Base-by-base conservation (phyloP, 2,888 invertebrate species). In the Nemurella pictetii region DNA sequence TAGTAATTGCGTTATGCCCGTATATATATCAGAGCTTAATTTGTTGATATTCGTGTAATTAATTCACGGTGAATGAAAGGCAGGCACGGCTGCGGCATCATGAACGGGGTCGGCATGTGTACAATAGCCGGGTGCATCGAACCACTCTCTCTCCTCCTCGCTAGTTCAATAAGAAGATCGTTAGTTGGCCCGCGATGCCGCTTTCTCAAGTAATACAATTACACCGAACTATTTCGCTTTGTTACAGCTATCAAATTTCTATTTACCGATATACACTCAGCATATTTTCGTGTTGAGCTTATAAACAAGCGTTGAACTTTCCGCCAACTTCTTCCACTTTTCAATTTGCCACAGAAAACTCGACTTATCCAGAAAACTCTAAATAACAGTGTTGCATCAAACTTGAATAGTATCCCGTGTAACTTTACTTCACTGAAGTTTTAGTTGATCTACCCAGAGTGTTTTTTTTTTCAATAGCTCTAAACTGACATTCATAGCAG, bases 31-130 rank as follows among this genome's bases (percentile, higher is more conserved):
- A 35, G n/a, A 35, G 80, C 32, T 30, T 81, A 36, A 81, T 81
- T 30, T 81, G 80, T 81, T 81, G 30, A 35, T 81, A 25, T 35
- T 36, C 80, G 80, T 81, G 25, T 81, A 81, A 35, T 35, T 81
- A 32, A 80, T 80, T 80, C 28, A 80, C n/a, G 30, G 12, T 29
- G 4, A 2, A 28, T 55, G 55, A 55, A 55, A 55, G 55, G 55
- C 9, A 55, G 15, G 15, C 55, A 7, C 35, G 5, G 12, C 35
- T 35, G 35, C 55, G 55, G 55, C 55, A 55, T 55, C 55, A 55
- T 20, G 20, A 55, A 55, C 55, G 20, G 55, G 55, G 20, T 20
- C 12, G 9, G 55, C 20, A 7, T 7, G 55, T 55, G 12, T 55
- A 55, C 55, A 55, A 55, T 55, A 55, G 55, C 55, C 55, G 9